These are phyloP conservation scores for Melanotaenia pygmaea DNA, from an alignment of 2,797 vertebrate genomes.

Conservation along the genomic window DNA sequence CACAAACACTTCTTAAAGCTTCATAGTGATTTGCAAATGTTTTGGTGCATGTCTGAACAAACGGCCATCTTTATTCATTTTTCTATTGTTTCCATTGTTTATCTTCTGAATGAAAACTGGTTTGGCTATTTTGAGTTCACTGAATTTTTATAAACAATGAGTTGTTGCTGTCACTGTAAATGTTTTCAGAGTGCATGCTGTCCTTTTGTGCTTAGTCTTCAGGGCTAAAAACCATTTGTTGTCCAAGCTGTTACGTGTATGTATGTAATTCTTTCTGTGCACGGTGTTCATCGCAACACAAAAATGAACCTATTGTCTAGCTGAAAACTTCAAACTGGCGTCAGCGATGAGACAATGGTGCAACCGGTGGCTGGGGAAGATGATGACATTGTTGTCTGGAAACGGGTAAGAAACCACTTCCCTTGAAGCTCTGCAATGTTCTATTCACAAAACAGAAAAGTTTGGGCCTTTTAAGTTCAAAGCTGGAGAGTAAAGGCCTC, in stretches of 20 bases:
- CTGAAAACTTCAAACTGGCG: constrained; percentile 8
- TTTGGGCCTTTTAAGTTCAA: constrained; percentile 59
- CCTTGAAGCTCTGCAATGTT: constrained; percentile 36
- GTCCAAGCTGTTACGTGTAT: neutral
- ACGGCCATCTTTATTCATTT: neutral
- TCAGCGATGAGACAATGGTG: constrained; percentile 59
- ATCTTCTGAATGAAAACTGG: constrained; percentile 16
- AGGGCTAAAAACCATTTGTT: neutral
- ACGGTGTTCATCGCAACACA: neutral
- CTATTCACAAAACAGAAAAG: constrained; percentile 43
- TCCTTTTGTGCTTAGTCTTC: neutral
- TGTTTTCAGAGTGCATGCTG: constrained; percentile 16
- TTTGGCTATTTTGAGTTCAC: constrained; percentile 28
- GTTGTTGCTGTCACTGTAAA: constrained; percentile 2
- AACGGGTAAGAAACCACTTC: constrained; percentile 43
- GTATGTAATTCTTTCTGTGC: constrained; percentile 8
- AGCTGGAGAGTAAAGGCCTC: constrained; percentile 34
- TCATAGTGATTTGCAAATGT: neutral
- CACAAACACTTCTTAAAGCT: neutral
- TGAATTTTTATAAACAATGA: constrained; percentile 11
- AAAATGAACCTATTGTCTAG: constrained; percentile 33
- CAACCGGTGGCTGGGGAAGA: constrained; percentile 56
- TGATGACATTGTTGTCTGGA: constrained; percentile 58
- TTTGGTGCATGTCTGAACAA: constrained; percentile 4
- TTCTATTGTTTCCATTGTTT: constrained; percentile 5